Conservation (phyloP, 2,113 vertebrate genomes). For the Bubo scandiacus region DNA sequence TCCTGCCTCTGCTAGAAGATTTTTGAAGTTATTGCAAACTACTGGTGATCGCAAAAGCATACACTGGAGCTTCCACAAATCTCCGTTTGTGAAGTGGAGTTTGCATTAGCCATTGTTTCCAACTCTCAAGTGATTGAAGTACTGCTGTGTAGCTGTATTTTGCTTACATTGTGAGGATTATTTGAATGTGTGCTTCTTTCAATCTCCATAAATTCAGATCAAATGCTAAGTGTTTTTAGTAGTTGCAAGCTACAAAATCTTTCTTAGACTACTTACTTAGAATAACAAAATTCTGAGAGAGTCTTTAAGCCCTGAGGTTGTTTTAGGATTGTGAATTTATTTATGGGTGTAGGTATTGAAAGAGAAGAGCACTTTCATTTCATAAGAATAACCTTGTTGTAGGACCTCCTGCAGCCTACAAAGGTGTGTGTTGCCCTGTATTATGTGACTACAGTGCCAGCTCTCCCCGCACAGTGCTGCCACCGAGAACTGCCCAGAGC, state of each 20-base stretch:
- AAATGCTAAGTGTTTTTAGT: neutral
- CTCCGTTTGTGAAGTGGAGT: too few relatives aligned
- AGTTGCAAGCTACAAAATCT: neutral
- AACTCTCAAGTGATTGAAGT: neutral
- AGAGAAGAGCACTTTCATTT: neutral
- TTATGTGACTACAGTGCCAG: neutral
- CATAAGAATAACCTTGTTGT: neutral
- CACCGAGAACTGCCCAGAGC: neutral
- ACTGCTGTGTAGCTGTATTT: neutral
- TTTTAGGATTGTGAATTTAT: neutral
- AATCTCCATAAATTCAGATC: neutral
- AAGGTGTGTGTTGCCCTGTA: too few relatives aligned
- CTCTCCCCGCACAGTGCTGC: neutral
- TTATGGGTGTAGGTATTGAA: neutral
- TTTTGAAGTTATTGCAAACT: neutral
- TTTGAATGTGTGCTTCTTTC: neutral
- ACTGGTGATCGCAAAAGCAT: neutral
- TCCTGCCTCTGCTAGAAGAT: neutral
- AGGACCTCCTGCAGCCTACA: neutral
- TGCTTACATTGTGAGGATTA: neutral
- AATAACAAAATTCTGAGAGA: neutral
- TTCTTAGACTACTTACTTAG: neutral
- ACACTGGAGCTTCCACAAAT: neutral
- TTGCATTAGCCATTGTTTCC: neutral
- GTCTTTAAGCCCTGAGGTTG: neutral